Evolutionary conservation across 2,113 vertebrate genomes (phyloP), one percentile per base, ranked within the genome.

Genomic region (Microtus oregoni): DNA sequence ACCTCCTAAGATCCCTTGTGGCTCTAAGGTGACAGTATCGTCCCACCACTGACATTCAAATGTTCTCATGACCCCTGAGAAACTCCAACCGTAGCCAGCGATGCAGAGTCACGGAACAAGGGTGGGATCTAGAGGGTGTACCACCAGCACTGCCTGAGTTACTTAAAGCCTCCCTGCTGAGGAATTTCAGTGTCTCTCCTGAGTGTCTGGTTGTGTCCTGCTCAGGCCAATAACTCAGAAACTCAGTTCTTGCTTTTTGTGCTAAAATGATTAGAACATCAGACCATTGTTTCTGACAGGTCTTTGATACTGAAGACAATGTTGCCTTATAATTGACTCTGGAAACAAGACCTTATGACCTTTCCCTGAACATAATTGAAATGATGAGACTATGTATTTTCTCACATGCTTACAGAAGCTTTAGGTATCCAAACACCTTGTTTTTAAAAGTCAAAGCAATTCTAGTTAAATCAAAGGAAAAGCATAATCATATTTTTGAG

Each of bases 241-340:
- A 92, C 63, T 79, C 17, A n/a, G 19, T 41, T 73, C 72, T 78
- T 81, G 44, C 9, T 85, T 89, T 97, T 91, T 75, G 38, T 78
- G 70, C 19, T 65, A 75, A 89, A 50, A 83, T 76, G 68, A n/a
- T 77, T 77, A 75, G 52, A 88, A 79, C 14, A 70, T 35, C 22
- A 24, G 13, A 65, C 30, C 11, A 3, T 38, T 73, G n/a, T 9
- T 79, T 83, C 32, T 44, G 75, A 63, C 4, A n/a, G 0, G 63
- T 76, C 86, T 65, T 79, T 30, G 24, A 32, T 24, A 4, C 47
- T 28, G 79, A 90, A 86, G 44, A 30, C 38, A 26, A 2, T 70
- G n/a, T 67, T 50, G 58, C 20, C 38, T 47, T 89, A 81, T 78
- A 70, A 73, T 50, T 17, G 32, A 38, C 86, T 93, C 81, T 88